Evolutionary conservation across 2,113 vertebrate species (phyloP), one percentile per base, ranked within the genome.

Genomic region (Muntiacus reevesi): DNA sequence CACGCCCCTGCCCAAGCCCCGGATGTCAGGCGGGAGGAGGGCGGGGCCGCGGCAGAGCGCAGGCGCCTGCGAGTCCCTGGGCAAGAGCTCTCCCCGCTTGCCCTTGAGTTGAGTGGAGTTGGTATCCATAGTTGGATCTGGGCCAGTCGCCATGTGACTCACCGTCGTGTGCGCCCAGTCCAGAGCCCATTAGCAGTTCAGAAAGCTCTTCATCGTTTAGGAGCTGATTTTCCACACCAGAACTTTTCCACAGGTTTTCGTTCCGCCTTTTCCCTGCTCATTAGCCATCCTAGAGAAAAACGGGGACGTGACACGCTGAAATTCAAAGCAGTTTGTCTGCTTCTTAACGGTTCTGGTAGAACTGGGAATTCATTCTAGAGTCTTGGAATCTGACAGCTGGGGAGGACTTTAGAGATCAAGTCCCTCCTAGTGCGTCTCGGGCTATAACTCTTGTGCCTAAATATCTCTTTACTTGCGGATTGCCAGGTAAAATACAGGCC

Each of bases 1-100:
- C 97, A 90, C 95, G 91, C 97, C 91, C 93, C 76, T 52, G n/a
- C 45, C 57, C 23, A 36, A 43, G 89, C 85, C 97, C 97, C 98
- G 97, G 97, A 98, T 97, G 97, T 43, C 40, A 21, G 12, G 57
- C 97, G 93, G 96, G 15, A 1, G 4, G n/a, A 7, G 79, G 79
- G 87, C 55, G 50, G 81, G 74, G 50, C 25, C 0, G 36, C 17
- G 7, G 36, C 28, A 1, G 6, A 7, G 50, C 50, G 94, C 59
- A 79, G 62, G 97, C 97, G 81, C 87, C 1, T 0, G 11, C 2
- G 59, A 10, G 21, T 1, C 2, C 1, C 33, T 4, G 4, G 83
- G 36, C 17, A 0, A 13, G 30, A 0, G 45, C 21, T 83, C 0
- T 1, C 2, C 17, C 17, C 1, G 2, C 47, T 79, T 52, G 81